phyloP scores from a whole-genome alignment of 2,797 vertebrate genomes.

The Eleutherodactylus coqui region DNA sequence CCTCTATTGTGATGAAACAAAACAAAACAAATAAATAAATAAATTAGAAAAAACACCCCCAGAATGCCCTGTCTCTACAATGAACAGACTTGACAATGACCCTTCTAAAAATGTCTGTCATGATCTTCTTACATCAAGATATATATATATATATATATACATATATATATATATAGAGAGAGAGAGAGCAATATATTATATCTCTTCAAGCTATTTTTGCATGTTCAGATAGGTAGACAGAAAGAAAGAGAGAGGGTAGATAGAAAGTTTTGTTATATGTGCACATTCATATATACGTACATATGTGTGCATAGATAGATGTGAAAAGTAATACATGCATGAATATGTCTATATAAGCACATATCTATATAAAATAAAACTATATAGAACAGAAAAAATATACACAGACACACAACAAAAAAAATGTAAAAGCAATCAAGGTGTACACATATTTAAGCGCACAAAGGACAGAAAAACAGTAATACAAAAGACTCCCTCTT shows the following conservation, averaged over 20 bases:
- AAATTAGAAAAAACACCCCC: constrained; percentile 65
- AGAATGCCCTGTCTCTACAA: constrained; percentile 70
- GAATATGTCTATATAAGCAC: neutral
- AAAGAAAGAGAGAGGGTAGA: constrained; percentile 2
- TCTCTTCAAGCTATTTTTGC: too few relatives aligned
- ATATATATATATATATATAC: neutral
- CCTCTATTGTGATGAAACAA: constrained; percentile 84
- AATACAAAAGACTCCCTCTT: neutral
- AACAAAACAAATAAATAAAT: constrained; percentile 30
- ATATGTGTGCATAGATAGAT: neutral
- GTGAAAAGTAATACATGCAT: neutral
- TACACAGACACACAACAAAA: neutral
- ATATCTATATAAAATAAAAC: constrained; percentile 24
- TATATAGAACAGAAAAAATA: neutral
- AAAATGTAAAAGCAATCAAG: neutral
- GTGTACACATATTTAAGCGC: neutral
- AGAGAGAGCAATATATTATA: too few relatives aligned
- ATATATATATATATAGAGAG: neutral
- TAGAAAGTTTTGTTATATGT: neutral
- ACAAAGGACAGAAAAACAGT: neutral
- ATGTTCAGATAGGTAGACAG: neutral
- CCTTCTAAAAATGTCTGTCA: constrained; percentile 71
- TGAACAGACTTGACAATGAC: constrained; percentile 81
- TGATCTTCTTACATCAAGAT: constrained; percentile 48
- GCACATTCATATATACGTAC: neutral